These are phyloP conservation scores for Glaucopsyche alexis DNA, from an alignment of 2,888 invertebrate species.

Conservation along the genomic window DNA sequence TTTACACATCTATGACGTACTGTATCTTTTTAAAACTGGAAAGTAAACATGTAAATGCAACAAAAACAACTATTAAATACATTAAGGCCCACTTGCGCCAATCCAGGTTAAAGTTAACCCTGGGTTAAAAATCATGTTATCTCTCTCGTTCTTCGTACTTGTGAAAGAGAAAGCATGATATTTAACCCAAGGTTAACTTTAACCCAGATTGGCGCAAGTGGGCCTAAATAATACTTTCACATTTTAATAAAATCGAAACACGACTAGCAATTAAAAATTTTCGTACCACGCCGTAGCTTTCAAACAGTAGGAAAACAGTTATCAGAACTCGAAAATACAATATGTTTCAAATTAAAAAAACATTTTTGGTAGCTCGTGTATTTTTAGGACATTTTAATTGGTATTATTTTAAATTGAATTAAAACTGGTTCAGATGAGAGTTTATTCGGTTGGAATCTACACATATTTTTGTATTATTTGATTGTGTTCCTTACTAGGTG, in stretches of 20 bases:
- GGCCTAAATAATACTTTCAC: background rate
- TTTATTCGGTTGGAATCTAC: background rate
- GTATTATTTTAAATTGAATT: background rate
- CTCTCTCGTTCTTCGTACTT: too few relatives aligned
- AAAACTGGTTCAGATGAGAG: background rate
- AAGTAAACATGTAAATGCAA: background rate
- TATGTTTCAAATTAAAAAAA: slow-evolving; percentile 14
- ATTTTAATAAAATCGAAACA: slow-evolving; percentile 5
- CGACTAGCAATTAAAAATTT: background rate
- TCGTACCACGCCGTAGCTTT: background rate
- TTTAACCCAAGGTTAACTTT: too few relatives aligned
- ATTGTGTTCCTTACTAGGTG: too few relatives aligned
- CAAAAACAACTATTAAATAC: background rate
- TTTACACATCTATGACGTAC: too few relatives aligned
- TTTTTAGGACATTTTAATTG: background rate
- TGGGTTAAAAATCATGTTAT: too few relatives aligned
- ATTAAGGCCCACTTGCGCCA: too few relatives aligned
- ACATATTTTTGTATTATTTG: background rate
- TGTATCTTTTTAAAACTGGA: too few relatives aligned
- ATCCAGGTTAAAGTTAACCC: too few relatives aligned
- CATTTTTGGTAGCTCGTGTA: background rate
- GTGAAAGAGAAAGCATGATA: too few relatives aligned
- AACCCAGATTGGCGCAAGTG: too few relatives aligned
- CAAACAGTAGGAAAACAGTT: background rate
- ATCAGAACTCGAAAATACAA: slow-evolving; percentile 7